Base-by-base conservation (phyloP, 2,888 invertebrate species). In the Tachystola acroxantha region DNA sequence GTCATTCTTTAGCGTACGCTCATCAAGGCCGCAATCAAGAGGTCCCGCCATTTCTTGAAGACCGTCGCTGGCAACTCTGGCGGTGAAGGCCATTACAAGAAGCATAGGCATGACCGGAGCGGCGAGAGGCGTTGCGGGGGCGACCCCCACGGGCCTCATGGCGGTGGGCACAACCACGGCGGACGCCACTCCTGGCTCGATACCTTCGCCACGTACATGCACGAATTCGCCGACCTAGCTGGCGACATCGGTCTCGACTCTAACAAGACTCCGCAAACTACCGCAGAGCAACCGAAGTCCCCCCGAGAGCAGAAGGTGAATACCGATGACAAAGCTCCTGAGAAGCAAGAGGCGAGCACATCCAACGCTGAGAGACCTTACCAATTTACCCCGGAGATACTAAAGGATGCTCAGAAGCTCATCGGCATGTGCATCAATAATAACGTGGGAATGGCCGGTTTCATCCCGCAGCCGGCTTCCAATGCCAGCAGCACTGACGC, bases 181-280 rank as follows among this genome's bases (percentile, higher is more conserved):
- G 36, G 48, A 19, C 63, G 63, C 22, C 27, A 36, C 37, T 76
- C 82, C 44, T 89, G 89, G 89, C 55, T 88, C 3, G 82, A 89
- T 1, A 76, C 76, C 16, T 77, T 89, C 37, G 57, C 78, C 4
- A 74, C 71, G 6, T 88, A 88, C 48, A 72, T 89, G 64, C 88
- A 88, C 42, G 88, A 89, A 49, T 89, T 88, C 63, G 78, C 87
- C 6, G 85, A 88, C 49, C 64, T 88, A 0, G 82, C 88, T 1
- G 86, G 82, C 1, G 82, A 86, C 42, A 53, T 75, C 7, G 68
- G 68, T 40, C 42, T 55, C 33, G 39, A 63, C 36, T 28, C 39
- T 4, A 51, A 61, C 1, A 41, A 50, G n/a, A 53, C 24, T 28
- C 28, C 57, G 32, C 25, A 7, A 10, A 3, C 25, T 12, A 26